Conservation (phyloP, 2,113 vertebrate species). For the Sebastes fasciatus region DNA sequence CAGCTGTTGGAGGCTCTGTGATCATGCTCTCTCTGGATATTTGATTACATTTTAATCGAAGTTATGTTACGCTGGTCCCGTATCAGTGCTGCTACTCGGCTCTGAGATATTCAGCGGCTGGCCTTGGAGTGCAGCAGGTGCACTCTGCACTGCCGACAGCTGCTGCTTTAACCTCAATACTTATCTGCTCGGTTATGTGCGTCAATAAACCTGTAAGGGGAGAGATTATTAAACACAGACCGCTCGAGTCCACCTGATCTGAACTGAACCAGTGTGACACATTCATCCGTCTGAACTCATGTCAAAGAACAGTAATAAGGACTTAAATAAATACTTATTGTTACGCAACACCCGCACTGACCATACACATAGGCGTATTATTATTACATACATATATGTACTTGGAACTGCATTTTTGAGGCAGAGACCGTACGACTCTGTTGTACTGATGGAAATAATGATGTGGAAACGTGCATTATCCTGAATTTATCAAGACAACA, state of each 20-base stretch:
- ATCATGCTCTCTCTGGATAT: neutral
- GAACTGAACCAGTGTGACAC: neutral
- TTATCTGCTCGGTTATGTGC: constrained; percentile 34
- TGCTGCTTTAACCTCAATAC: constrained; percentile 42
- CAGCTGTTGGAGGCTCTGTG: neutral
- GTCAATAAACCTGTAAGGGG: constrained; percentile 25
- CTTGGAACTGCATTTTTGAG: too few relatives aligned
- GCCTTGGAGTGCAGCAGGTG: constrained; percentile 46
- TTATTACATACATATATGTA: neutral
- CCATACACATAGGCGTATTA: neutral
- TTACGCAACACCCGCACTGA: neutral
- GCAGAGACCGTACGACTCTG: too few relatives aligned
- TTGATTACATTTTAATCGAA: neutral
- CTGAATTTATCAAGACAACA: neutral
- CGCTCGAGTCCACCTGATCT: neutral
- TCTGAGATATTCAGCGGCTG: neutral
- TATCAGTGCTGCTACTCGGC: neutral
- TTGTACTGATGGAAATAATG: neutral
- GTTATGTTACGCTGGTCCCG: neutral
- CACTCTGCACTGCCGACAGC: constrained; percentile 14
- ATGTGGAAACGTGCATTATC: neutral
- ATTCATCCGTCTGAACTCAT: neutral
- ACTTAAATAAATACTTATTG: too few relatives aligned
- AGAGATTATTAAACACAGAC: neutral
- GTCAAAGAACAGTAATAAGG: neutral